Evolutionary conservation across 2,797 vertebrate genomes (phyloP), one percentile per base, ranked within the genome.

Genomic region (Psittacula derbiana): DNA sequence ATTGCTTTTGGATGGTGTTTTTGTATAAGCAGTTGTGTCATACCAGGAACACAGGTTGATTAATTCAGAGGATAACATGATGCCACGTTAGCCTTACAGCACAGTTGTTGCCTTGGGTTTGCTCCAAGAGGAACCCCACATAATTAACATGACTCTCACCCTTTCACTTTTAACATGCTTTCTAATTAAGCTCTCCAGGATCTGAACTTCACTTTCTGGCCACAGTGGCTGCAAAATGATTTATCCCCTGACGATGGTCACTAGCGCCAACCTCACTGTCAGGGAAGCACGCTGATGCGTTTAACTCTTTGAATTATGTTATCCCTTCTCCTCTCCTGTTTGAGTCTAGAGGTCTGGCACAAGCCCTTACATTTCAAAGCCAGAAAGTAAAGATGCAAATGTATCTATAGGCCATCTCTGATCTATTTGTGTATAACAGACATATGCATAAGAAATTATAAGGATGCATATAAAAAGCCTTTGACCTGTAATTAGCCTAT

Each of bases 81-180:
- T 86, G 90, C 92, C 53, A 19, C 30, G 40, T 79, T 94, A 86
- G 72, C 86, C 91, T 94, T 36, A 52, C 52, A 73, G 80, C 84
- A 38, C 61, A 40, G 85, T 38, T 55, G 53, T 84, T 88, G 78
- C 79, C 90, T 67, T 67, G 72, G 86, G 78, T 93, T 97, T 90
- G 86, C 95, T 95, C 93, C 92, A 93, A 96, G 94, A 93, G 94
- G 96, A 92, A 53, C 92, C 94, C 94, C 92, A 55, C 86, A 52
- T 97, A 97, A 97, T 97, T 97, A 97, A 97, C 64, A 47, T 70
- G 92, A 95, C 92, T 97, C 95, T 96, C 95, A 95, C 94, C 96
- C 94, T 94, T 97, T 97, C 95, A 91, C 97, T 97, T 97, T 95
- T 96, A 97, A 96, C 97, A 92, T 82, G 91, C 85, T 95, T 97